These are phyloP conservation scores for Caretta caretta DNA, from an alignment of 2,113 vertebrate species.

Conservation along the genomic window DNA sequence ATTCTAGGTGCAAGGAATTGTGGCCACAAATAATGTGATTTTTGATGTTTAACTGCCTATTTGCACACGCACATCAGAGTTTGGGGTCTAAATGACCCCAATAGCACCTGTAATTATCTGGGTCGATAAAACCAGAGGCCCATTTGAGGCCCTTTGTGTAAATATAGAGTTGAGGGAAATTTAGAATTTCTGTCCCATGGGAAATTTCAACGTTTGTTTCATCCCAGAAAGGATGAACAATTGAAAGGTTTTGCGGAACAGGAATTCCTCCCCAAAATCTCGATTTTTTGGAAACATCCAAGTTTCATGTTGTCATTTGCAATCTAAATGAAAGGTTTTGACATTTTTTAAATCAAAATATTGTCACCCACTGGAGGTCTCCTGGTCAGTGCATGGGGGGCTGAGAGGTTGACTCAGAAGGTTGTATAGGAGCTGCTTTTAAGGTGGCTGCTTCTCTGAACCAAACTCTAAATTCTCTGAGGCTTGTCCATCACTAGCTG, in stretches of 20 bases:
- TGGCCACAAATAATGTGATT: neutral
- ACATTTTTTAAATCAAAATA: neutral
- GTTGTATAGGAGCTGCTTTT: neutral
- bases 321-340: neutral
- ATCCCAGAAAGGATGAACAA: neutral
- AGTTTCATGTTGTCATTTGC: neutral
- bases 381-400: neutral
- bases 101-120: neutral
- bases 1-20: neutral
- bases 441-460: neutral
- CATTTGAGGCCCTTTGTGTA: neutral
- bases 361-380: neutral
- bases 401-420: rapidly evolving
- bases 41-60: neutral
- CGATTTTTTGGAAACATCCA: neutral
- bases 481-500: neutral
- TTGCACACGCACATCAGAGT: neutral
- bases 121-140: neutral
- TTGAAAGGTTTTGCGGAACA: neutral
- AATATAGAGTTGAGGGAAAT: neutral
- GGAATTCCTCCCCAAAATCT: neutral
- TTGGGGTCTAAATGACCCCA: neutral
- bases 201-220: neutral
- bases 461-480: neutral
- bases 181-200: neutral